These are phyloP conservation scores for Acromyrmex heyeri DNA, from an alignment of 1,140 invertebrate species.

Conservation along the genomic window DNA sequence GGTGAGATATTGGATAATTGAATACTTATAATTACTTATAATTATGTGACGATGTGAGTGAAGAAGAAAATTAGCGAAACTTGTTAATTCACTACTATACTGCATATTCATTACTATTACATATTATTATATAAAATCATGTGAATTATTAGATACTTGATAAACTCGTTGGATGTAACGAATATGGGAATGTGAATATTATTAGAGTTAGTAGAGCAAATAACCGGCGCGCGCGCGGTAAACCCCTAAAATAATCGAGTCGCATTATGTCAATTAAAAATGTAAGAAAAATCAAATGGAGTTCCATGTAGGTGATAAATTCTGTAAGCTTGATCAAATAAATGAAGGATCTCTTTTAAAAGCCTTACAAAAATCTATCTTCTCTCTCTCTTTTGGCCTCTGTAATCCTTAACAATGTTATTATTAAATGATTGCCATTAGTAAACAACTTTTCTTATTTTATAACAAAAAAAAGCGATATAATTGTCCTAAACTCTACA, in stretches of 20 bases:
- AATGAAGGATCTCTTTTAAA: neutral
- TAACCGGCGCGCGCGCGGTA: conserved; percentile 34
- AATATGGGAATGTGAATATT: conserved; percentile 54
- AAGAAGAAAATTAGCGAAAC: conserved; percentile 50
- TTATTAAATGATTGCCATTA: too few relatives aligned
- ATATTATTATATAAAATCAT: conserved; percentile 62
- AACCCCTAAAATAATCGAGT: conserved; percentile 53
- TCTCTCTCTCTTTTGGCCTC: too few relatives aligned
- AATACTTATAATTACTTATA: neutral
- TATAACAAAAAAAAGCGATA: too few relatives aligned
- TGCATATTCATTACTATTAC: conserved; percentile 64
- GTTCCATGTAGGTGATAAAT: too few relatives aligned
- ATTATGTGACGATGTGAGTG: conserved; percentile 42
- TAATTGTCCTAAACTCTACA: too few relatives aligned
- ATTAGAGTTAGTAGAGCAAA: conserved; percentile 61
- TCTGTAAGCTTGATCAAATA: neutral
- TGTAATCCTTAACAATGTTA: too few relatives aligned
- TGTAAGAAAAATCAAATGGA: conserved; percentile 16
- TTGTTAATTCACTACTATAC: conserved; percentile 51
- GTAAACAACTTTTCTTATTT: too few relatives aligned
- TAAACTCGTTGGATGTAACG: conserved; percentile 58
- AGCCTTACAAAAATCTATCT: neutral
- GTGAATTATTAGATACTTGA: conserved; percentile 65
- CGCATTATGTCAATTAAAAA: conserved; percentile 29
- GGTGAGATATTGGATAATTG: conserved; percentile 10